Base-by-base conservation (phyloP, 92 coral and sea anemone species). In the Siderastrea siderea region DNA sequence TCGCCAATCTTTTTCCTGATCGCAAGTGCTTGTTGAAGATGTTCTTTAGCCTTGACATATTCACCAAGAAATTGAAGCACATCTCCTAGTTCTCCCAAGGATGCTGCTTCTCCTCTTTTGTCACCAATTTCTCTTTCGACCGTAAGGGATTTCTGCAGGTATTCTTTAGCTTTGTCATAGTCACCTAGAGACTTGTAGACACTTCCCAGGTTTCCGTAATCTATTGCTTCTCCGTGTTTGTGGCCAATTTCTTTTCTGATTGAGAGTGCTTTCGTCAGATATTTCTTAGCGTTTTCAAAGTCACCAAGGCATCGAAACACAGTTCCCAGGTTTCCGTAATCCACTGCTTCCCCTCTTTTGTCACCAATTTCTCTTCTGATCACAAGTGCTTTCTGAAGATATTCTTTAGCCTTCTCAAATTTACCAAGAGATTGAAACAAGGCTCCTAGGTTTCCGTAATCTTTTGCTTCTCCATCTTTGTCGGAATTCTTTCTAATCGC, bases 1-100 rank as follows among this genome's bases (percentile, higher is more conserved):
- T 84, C 74, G 9, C 88, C 88, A 58, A 84, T 74, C 46, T 70
- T 38, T 3, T 9, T 71, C 19, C 51, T 15, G 8, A 83, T 83
- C 48, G 13, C 16, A 44, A 83, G 66, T 43, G 61, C 46, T 54
- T 49, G 38, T 14, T n/a, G 12, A 47, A 9, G 63, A 69, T 67
- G 44, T 26, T 83, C 68, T n/a, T 57, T 59, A 10, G 64, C 61
- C 61, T 55, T 55, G 8, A 2, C 12, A 55, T 55, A 55, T 55
- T 55, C 61, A 11, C 61, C 61, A 4, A 55, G 61, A 55, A 8
- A 55, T 4, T 8, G 2, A 55, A 55, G 12, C 12, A 55, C 61
- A 5, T 11, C 12, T 6, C 61, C 61, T 8, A 55, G 61, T 11
- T 55, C 12, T 4, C 10, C 61, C 12, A 7, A 55, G 12, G 10